Conservation (phyloP, 2,113 vertebrate genomes). For the Scalopus aquaticus region DNA sequence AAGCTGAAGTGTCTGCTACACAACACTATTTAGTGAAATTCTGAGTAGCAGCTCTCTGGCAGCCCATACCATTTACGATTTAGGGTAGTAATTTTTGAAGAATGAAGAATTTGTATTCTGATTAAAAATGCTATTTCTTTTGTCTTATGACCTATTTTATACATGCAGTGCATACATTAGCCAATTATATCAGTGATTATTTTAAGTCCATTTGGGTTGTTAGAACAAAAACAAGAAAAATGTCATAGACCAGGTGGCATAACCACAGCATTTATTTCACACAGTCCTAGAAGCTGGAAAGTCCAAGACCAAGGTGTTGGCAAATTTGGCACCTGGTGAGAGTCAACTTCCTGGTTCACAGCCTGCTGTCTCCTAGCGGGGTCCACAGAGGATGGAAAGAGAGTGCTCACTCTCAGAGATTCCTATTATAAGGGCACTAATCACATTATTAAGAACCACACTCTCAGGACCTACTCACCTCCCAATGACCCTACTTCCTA, state of each 20-base stretch:
- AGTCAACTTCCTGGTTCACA: background rate
- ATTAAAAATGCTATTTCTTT: background rate
- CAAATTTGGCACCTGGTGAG: background rate
- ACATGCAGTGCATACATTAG: background rate
- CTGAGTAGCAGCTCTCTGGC: background rate
- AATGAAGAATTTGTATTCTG: constrained; percentile 8
- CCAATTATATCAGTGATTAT: background rate
- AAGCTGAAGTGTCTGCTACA: background rate
- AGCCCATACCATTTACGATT: background rate
- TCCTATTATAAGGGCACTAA: background rate
- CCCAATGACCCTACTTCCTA: background rate
- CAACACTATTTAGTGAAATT: background rate
- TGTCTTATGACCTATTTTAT: background rate
- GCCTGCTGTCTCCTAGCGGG: background rate
- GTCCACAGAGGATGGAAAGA: background rate
- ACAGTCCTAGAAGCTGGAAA: background rate
- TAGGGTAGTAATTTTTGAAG: background rate
- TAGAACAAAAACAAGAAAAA: background rate
- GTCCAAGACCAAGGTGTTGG: background rate
- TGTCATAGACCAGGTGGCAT: background rate
- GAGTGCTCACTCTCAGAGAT: background rate
- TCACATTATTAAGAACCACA: background rate
- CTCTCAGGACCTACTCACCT: background rate
- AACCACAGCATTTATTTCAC: background rate
- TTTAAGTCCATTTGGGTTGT: background rate